Conservation (phyloP, 2,797 vertebrate species). For the Microcaecilia unicolor region DNA sequence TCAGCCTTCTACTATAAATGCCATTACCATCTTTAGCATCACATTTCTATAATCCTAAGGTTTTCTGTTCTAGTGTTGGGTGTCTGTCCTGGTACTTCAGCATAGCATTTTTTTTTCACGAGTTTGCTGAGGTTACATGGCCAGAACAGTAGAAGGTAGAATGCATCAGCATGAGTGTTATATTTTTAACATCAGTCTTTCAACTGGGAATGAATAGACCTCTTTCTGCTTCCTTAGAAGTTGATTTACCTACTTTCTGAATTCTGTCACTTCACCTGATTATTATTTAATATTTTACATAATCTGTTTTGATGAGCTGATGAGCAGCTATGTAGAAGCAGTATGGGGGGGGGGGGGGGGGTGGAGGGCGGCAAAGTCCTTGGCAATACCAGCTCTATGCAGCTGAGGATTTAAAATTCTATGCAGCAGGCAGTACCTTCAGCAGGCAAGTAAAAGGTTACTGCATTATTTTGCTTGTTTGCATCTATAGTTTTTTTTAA, state of each 20-base stretch:
- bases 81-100: slow-evolving; percentile 28
- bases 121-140: slow-evolving; percentile 30
- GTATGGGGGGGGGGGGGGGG: slow-evolving; percentile 22
- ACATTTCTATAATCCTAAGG: slow-evolving; percentile 25
- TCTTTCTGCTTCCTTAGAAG: slow-evolving; percentile 27
- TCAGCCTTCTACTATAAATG: no score
- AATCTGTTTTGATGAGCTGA: slow-evolving; percentile 33
- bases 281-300: slow-evolving; percentile 39
- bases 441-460: slow-evolving; percentile 69
- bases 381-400: slow-evolving; percentile 55
- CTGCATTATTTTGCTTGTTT: slow-evolving; percentile 61
- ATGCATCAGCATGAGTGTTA: slow-evolving; percentile 25
- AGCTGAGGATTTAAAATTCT: slow-evolving; percentile 67
- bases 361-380: slow-evolving; percentile 41
- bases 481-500: slow-evolving; percentile 42
- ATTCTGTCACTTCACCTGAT: slow-evolving; percentile 42
- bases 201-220: slow-evolving; percentile 28
- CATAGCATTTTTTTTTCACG: slow-evolving; percentile 42
- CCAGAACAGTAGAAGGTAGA: slow-evolving; percentile 27
- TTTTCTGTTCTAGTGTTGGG: slow-evolving; percentile 16
- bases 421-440: slow-evolving; percentile 64
- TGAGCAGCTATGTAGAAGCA: slow-evolving; percentile 46
- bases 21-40: no score
- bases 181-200: slow-evolving; percentile 17
- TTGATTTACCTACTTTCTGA: slow-evolving; percentile 27